A percentile compares a stretch with the other conserved stretches of the same genome.
Evolutionary conservation across 2,113 vertebrate genomes (phyloP).

Genomic region (Mastomys coucha): DNA sequence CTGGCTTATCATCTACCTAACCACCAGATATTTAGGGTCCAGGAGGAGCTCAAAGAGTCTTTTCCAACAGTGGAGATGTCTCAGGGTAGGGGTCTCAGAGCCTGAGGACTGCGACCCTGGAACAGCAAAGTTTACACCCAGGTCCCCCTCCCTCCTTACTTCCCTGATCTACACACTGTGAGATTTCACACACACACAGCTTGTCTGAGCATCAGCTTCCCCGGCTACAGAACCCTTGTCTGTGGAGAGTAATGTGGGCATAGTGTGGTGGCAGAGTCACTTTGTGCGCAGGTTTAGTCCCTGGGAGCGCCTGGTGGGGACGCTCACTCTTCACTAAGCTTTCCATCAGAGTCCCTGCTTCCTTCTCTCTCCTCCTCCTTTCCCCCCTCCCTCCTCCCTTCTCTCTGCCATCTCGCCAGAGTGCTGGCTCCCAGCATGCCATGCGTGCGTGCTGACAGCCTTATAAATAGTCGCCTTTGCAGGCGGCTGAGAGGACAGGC

Average conservation of each 20-base stretch:
- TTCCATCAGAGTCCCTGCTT: not conserved
- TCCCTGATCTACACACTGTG: not conserved
- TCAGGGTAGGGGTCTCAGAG: not conserved
- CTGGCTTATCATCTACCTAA: not conserved
- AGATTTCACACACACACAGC: not conserved
- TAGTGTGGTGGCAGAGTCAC: not conserved
- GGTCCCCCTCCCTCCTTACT: not conserved
- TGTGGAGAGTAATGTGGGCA: rapidly evolving
- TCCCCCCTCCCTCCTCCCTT: not conserved
- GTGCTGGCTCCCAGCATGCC: conserved; percentile 85
- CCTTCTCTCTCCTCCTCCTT: not conserved
- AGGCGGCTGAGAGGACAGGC: conserved; percentile 72
- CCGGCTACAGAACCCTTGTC: not conserved
- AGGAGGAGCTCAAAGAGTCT: not conserved
- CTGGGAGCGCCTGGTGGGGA: not conserved
- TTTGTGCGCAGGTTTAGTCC: not conserved
- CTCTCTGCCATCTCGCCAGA: not conserved
- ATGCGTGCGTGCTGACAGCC: conserved; percentile 75
- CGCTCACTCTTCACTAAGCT: not conserved
- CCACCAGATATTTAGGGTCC: not conserved
- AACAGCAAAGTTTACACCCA: not conserved
- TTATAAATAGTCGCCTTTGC: conserved; percentile 85
- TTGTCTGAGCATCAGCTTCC: not conserved
- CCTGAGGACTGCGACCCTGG: not conserved
- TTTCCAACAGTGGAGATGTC: not conserved